Evolutionary conservation across 2,888 invertebrate genomes (phyloP).

Genomic region (Mimachlamys varia): DNA sequence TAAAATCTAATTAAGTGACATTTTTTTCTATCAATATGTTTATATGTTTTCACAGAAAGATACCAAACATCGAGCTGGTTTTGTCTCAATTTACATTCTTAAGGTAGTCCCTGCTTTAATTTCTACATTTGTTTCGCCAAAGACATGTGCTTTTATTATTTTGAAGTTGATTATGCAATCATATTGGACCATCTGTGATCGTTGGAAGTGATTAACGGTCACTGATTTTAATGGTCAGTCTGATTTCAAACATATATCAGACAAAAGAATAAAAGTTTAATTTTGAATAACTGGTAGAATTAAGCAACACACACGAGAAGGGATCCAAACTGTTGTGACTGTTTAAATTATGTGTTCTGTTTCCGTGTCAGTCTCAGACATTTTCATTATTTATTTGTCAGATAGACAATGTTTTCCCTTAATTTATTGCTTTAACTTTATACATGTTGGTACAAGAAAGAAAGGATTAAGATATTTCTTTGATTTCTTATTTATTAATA

Average conservation of each 20-base stretch:
- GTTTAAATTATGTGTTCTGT: not conserved
- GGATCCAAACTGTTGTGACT: not conserved
- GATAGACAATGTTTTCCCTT: not conserved
- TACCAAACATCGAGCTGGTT: not conserved
- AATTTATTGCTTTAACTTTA: not conserved
- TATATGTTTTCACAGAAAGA: not conserved
- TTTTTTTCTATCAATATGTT: not conserved
- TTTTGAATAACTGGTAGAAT: not conserved
- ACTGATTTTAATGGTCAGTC: not conserved
- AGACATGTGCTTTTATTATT: not conserved
- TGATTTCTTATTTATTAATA: not conserved
- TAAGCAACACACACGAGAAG: not conserved
- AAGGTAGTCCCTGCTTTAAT: not conserved
- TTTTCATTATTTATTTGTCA: constrained; percentile 31
- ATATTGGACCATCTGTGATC: not conserved
- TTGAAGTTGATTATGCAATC: not conserved
- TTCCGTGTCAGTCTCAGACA: not conserved
- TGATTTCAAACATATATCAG: not conserved
- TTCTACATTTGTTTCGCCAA: not conserved
- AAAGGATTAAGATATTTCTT: not conserved
- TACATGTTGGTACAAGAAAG: not conserved
- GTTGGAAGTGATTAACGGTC: not conserved
- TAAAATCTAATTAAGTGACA: not conserved
- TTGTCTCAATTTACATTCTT: not conserved
- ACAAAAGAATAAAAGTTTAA: not conserved